phyloP scores from a whole-genome alignment of 2,113 vertebrate species.

The Hippocampus comes region DNA sequence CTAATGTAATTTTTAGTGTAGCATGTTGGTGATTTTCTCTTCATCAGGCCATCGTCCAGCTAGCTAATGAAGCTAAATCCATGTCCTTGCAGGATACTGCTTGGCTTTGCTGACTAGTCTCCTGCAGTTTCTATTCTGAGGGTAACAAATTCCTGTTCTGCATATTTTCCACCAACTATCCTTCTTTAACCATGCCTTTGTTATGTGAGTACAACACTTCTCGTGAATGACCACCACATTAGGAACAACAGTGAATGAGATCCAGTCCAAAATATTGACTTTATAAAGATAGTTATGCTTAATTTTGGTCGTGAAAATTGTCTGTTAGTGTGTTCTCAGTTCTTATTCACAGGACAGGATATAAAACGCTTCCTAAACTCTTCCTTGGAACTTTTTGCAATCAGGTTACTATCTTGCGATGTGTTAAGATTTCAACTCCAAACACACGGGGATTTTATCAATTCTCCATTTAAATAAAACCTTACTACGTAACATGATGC shows the following conservation, averaged over 20 bases:
- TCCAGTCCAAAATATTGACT: not conserved
- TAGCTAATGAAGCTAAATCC: conserved; percentile 2
- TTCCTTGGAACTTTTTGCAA: too few relatives aligned
- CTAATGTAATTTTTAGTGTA: too few relatives aligned
- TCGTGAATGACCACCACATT: not conserved
- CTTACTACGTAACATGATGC: too few relatives aligned
- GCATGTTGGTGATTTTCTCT: too few relatives aligned
- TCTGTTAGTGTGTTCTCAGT: too few relatives aligned
- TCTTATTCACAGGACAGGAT: too few relatives aligned
- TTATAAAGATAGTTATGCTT: not conserved
- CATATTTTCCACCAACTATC: conserved; percentile 66
- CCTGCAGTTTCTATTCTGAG: conserved; percentile 70
- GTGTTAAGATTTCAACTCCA: too few relatives aligned
- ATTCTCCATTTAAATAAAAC: too few relatives aligned
- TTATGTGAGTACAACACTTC: not conserved
- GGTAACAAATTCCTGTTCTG: conserved; percentile 65
- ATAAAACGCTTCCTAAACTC: too few relatives aligned
- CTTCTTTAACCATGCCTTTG: conserved; percentile 15
- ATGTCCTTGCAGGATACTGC: conserved; percentile 56
- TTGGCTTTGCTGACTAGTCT: conserved; percentile 66
- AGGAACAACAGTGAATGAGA: not conserved
- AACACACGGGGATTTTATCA: too few relatives aligned
- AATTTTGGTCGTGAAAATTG: not conserved
- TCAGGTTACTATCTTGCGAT: too few relatives aligned
- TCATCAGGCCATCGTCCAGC: too few relatives aligned